phyloP scores from a whole-genome alignment of 1,140 invertebrate genomes.

The Cydia strobilella region DNA sequence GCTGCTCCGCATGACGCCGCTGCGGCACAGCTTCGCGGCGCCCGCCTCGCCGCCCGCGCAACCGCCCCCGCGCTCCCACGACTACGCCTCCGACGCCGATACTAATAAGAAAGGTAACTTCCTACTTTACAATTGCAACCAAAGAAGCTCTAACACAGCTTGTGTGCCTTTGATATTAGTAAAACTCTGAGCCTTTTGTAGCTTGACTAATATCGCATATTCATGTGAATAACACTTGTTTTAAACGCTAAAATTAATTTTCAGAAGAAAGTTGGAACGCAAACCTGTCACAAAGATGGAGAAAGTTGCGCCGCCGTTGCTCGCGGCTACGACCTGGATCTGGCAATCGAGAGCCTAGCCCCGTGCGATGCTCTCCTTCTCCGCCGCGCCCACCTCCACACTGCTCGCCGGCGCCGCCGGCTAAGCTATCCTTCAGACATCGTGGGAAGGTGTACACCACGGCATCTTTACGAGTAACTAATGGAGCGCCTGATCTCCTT shows the following conservation, averaged over 20 bases:
- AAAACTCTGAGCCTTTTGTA: background rate
- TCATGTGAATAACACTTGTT: constrained; percentile 12
- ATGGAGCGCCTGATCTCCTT: constrained; percentile 82
- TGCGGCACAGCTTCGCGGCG: constrained; percentile 79
- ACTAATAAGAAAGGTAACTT: constrained; percentile 74
- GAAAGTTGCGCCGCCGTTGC: constrained; percentile 84
- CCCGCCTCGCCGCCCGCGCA: constrained; percentile 73
- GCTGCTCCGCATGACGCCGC: constrained; percentile 79
- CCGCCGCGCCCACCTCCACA: constrained; percentile 72
- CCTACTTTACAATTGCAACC: constrained; percentile 32
- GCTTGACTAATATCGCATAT: background rate
- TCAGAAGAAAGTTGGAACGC: constrained; percentile 87
- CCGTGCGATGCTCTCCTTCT: constrained; percentile 77
- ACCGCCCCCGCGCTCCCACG: constrained; percentile 62
- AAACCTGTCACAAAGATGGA: constrained; percentile 87
- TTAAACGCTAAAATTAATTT: constrained; percentile 55
- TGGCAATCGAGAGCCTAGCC: constrained; percentile 73
- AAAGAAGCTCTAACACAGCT: background rate
- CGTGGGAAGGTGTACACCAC: constrained; percentile 82
- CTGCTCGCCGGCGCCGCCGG: constrained; percentile 67
- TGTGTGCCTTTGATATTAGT: constrained; percentile 5
- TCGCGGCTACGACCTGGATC: constrained; percentile 82
- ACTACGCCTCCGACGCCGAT: constrained; percentile 77
- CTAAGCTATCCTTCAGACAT: constrained; percentile 76
- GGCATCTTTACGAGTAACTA: constrained; percentile 83